phyloP scores from a whole-genome alignment of 1,140 invertebrate genomes.

The Centruroides sculpturatus region DNA sequence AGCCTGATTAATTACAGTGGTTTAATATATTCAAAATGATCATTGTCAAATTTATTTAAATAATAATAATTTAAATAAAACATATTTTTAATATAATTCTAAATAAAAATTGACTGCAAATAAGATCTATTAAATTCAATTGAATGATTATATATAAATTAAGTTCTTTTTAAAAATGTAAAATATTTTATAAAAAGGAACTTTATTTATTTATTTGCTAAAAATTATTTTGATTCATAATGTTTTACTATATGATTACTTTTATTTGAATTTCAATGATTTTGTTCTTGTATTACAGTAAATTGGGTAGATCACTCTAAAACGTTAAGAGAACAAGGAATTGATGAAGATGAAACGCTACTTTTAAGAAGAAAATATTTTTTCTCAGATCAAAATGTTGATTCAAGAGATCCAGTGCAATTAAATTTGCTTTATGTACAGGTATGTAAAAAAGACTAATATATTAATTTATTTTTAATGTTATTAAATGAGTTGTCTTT shows the following conservation, averaged over 20 bases:
- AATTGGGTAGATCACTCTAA: slow-evolving; percentile 97
- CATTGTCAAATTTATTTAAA: no score
- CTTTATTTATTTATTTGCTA: not conserved
- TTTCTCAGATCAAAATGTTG: slow-evolving; percentile 98
- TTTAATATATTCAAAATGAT: no score
- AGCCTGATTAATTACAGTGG: no score
- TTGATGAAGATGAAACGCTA: slow-evolving; percentile 81
- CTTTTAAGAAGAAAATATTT: slow-evolving; percentile 89
- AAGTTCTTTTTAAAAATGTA: no score
- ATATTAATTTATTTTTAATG: no score
- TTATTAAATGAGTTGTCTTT: no score
- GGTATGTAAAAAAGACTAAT: not conserved
- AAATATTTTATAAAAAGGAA: not conserved
- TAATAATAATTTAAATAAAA: no score
- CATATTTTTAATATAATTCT: no score
- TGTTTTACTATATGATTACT: not conserved
- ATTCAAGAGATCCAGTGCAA: slow-evolving; percentile 93
- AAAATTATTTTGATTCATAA: not conserved
- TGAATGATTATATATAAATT: no score
- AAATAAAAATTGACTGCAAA: no score
- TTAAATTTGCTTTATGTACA: slow-evolving; percentile 93
- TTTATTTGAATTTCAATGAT: not conserved
- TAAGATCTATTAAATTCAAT: no score
- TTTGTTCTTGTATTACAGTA: slow-evolving; percentile 26
- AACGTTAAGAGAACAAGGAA: slow-evolving; percentile 89